Evolutionary conservation across 2,888 invertebrate species (phyloP).

Genomic region (Hemithea aestivaria): DNA sequence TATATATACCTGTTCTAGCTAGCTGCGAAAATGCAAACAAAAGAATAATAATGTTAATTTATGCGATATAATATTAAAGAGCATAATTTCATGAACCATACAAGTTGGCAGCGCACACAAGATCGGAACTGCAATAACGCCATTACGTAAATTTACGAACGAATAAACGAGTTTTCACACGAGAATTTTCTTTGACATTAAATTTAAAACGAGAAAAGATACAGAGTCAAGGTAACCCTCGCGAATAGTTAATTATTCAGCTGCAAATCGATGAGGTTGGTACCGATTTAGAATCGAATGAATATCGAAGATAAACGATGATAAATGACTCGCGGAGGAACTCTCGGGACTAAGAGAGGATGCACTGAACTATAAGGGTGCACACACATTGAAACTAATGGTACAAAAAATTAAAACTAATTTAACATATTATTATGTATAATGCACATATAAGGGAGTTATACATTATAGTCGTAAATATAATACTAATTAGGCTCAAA

Average conservation of each 20-base stretch:
- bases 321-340: slow-evolving; percentile 1
- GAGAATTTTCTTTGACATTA: not conserved
- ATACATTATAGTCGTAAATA: too few species aligned
- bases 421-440: too few species aligned
- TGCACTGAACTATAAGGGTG: slow-evolving; percentile 15
- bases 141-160: too few species aligned
- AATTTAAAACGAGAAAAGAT: not conserved
- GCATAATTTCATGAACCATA: too few species aligned
- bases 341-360: slow-evolving; percentile 6
- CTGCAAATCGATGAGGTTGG: slow-evolving; percentile 7
- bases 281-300: slow-evolving; percentile 2
- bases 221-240: slow-evolving; percentile 3
- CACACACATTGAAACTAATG: not conserved
- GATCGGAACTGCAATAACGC: too few species aligned
- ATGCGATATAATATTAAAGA: too few species aligned
- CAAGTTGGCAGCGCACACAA: too few species aligned
- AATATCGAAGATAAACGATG: slow-evolving; percentile 5
- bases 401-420: not conserved
- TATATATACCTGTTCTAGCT: too few species aligned
- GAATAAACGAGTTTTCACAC: not conserved
- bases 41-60: too few species aligned
- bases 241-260: slow-evolving; percentile 11
- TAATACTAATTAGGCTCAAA: too few species aligned
- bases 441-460: too few species aligned
- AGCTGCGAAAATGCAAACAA: too few species aligned